Evolutionary conservation across 2,113 vertebrate genomes (phyloP).

Genomic region (Synchiropus splendidus): DNA sequence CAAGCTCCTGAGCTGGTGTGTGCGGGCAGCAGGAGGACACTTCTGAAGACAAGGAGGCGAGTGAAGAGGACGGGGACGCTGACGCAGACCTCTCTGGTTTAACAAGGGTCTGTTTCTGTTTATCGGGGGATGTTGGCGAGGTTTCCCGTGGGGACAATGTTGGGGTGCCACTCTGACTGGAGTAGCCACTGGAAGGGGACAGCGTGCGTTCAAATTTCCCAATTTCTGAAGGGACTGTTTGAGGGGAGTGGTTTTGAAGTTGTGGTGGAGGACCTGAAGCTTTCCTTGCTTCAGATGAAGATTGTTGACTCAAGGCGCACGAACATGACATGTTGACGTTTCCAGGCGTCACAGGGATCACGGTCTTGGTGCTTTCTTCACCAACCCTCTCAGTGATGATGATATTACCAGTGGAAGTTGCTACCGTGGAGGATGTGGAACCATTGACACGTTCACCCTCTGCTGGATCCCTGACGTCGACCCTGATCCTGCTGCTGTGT

Average conservation of each 20-base stretch:
- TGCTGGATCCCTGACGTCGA: slow-evolving; percentile 50
- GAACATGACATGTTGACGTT: slow-evolving; percentile 25
- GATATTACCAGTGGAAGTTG: slow-evolving; percentile 24
- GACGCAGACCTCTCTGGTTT: slow-evolving; percentile 74
- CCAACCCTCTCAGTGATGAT: slow-evolving; percentile 28
- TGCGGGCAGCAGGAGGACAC: slow-evolving; percentile 65
- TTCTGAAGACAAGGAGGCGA: slow-evolving; percentile 77
- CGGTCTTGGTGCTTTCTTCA: slow-evolving; percentile 4
- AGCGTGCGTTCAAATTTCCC: slow-evolving; percentile 78
- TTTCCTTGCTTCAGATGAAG: slow-evolving; percentile 23
- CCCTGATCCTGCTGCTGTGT: slow-evolving; percentile 68
- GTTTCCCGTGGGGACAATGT: slow-evolving; percentile 78
- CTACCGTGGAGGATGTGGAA: slow-evolving; percentile 9
- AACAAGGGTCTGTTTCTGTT: slow-evolving; percentile 65
- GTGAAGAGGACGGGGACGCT: slow-evolving; percentile 77
- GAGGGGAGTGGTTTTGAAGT: slow-evolving; percentile 62
- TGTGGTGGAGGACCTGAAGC: slow-evolving; percentile 39
- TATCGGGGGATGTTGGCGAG: slow-evolving; percentile 67
- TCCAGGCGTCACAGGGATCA: slow-evolving; percentile 13
- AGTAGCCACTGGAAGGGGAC: slow-evolving; percentile 95
- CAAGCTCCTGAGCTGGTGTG: slow-evolving; percentile 40
- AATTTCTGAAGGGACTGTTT: slow-evolving; percentile 39
- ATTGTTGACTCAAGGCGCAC: slow-evolving; percentile 24
- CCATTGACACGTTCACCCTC: slow-evolving; percentile 24
- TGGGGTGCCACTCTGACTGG: slow-evolving; percentile 91